Evolutionary conservation across 2,113 vertebrate genomes (phyloP).

Genomic region (mouse (Mus musculus)): GRCm39 chr4:93357001-93357500

Average conservation of each 20-base stretch:
- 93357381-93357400: neutral
- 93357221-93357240: neutral
- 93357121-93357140: neutral
- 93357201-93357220: neutral
- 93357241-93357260: constrained; percentile 2
- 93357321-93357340: neutral
- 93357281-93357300: neutral
- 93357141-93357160: neutral
- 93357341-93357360: neutral
- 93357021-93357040: neutral
- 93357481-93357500: neutral
- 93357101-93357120: neutral
- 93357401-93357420: neutral
- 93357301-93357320: neutral
- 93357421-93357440: neutral
- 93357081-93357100: neutral
- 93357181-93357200: neutral
- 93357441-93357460: neutral
- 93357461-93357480: too few species aligned
- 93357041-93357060: rapidly evolving
- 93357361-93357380: neutral
- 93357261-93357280: constrained; percentile 28
- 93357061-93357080: neutral
- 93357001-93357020: neutral
- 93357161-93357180: neutral